Evolutionary conservation across 2,888 invertebrate species (phyloP).

Genomic region (Lasius platythorax): DNA sequence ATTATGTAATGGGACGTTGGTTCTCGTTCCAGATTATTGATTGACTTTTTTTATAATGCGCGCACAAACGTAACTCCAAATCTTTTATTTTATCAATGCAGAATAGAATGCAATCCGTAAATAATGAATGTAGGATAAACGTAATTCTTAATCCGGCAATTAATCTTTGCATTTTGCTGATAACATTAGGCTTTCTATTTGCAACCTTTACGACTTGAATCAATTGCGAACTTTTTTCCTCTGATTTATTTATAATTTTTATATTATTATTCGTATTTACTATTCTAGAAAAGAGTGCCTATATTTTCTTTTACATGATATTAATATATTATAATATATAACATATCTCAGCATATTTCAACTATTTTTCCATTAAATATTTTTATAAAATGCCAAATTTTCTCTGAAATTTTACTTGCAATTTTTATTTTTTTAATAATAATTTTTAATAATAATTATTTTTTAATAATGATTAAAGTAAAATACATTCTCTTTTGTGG

Average conservation of each 20-base stretch:
- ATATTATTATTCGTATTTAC: neutral
- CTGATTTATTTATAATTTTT: neutral
- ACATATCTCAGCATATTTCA: no score
- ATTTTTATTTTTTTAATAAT: neutral
- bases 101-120: neutral
- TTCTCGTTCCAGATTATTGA: constrained; percentile 29
- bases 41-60: constrained; percentile 12
- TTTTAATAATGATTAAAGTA: constrained; percentile 3
- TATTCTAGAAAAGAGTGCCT: neutral
- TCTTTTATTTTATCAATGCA: constrained; percentile 5
- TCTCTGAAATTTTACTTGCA: neutral
- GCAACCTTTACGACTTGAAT: neutral
- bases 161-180: neutral
- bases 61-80: neutral
- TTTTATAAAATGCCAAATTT: neutral
- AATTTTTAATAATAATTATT: neutral
- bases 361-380: neutral
- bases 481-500: no score
- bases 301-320: neutral
- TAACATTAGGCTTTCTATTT: neutral
- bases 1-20: constrained; percentile 18
- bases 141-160: neutral
- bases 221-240: neutral
- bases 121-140: constrained; percentile 1
- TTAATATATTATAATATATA: neutral